phyloP scores from a whole-genome alignment of 2,113 vertebrate species.

The Strix aluco region DNA sequence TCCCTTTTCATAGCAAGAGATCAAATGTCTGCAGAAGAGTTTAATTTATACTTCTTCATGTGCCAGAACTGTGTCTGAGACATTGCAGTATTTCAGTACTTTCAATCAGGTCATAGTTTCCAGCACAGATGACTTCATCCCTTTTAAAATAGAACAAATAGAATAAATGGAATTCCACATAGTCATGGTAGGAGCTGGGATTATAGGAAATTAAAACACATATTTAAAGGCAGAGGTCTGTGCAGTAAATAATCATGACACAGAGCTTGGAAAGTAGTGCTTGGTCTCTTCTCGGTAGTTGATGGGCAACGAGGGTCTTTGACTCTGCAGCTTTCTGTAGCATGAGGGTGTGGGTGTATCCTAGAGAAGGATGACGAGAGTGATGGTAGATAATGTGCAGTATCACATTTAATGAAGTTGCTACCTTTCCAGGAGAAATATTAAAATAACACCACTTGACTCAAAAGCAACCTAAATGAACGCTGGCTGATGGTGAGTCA shows the following conservation, averaged over 20 bases:
- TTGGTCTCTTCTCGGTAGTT: constrained; percentile 32
- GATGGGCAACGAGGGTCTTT: not conserved
- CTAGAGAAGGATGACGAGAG: constrained; percentile 14
- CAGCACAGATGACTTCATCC: constrained; percentile 76
- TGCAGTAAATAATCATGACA: constrained; percentile 45
- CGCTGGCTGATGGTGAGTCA: not conserved
- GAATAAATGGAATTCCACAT: constrained; percentile 78
- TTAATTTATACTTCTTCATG: constrained; percentile 75
- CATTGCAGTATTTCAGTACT: constrained; percentile 69
- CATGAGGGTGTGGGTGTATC: not conserved
- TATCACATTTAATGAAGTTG: not conserved
- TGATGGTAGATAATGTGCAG: constrained; percentile 21
- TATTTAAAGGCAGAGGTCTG: constrained; percentile 55
- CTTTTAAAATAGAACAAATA: constrained; percentile 76
- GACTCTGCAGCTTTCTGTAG: not conserved
- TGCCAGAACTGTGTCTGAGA: constrained; percentile 74
- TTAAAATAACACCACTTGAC: not conserved
- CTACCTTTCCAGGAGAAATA: constrained; percentile 4
- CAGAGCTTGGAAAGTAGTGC: constrained; percentile 11
- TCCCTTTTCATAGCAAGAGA: constrained; percentile 78
- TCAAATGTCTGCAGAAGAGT: constrained; percentile 79
- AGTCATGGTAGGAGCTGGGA: constrained; percentile 60
- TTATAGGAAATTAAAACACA: constrained; percentile 76
- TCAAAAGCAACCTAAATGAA: rapidly evolving
- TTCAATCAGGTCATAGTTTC: constrained; percentile 77